Percentiles rank a stretch among this genome's conserved stretches.
phyloP scores from a whole-genome alignment of 2,113 vertebrate species.

The Damaliscus lunatus region DNA sequence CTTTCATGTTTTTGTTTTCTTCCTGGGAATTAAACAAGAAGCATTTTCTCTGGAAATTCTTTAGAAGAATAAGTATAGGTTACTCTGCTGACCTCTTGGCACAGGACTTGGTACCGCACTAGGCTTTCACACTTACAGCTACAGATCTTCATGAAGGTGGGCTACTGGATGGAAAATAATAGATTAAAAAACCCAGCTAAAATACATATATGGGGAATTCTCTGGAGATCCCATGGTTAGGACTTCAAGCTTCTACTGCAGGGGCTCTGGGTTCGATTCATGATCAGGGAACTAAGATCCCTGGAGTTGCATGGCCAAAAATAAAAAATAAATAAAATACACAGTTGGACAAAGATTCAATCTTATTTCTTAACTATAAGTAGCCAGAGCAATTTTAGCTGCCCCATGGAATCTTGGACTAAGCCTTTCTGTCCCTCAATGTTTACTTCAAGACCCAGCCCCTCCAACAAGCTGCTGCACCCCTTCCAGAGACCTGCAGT shows the following conservation, averaged over 20 bases:
- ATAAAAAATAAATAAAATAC: not conserved
- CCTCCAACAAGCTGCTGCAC: not conserved
- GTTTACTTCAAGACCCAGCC: not conserved
- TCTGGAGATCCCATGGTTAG: not conserved
- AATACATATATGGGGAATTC: not conserved
- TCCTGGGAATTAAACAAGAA: slow-evolving; percentile 15
- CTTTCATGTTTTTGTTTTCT: not conserved
- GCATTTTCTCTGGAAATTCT: not conserved
- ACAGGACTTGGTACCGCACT: not conserved
- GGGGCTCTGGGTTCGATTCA: not conserved
- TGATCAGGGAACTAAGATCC: not conserved
- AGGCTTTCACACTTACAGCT: not conserved
- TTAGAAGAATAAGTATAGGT: not conserved
- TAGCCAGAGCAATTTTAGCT: not conserved
- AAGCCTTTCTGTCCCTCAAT: not conserved
- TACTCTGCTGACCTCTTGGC: not conserved
- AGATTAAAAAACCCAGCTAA: not conserved
- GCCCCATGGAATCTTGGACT: not conserved
- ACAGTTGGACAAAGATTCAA: not conserved
- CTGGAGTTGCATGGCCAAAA: not conserved
- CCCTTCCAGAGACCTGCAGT: not conserved
- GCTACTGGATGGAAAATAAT: not conserved
- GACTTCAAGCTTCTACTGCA: not conserved
- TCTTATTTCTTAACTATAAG: not conserved
- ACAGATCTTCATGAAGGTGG: not conserved